Percentiles rank a stretch among this genome's conserved stretches.
Evolutionary conservation across 2,113 vertebrate species (phyloP).

Genomic region (Illadopsis cleaveri): DNA sequence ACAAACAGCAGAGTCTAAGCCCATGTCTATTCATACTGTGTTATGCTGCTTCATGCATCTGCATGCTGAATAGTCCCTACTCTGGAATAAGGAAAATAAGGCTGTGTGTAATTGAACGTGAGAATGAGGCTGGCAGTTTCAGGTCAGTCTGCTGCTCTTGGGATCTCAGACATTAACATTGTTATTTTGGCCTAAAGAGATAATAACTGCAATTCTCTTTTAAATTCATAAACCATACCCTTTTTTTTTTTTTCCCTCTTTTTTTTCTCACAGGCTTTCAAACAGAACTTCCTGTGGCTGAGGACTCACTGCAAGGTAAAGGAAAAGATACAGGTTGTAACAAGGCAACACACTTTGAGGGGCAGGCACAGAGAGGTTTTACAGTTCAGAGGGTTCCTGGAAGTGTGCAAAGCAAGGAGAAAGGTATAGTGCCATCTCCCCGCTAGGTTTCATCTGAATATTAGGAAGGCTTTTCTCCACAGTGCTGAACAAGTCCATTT

Average conservation of each 20-base stretch:
- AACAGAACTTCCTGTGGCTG: neutral
- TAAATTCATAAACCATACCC: neutral
- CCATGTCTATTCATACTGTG: conserved; percentile 34
- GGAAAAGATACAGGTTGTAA: neutral
- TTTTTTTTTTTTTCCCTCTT: neutral
- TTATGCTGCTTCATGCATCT: conserved; percentile 22
- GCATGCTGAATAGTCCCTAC: conserved; percentile 42
- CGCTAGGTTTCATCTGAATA: neutral
- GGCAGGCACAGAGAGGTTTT: neutral
- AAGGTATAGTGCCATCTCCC: neutral
- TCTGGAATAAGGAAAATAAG: conserved; percentile 38
- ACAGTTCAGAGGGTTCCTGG: neutral
- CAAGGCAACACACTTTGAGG: neutral
- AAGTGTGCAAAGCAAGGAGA: neutral
- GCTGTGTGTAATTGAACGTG: neutral
- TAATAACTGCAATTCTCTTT: neutral
- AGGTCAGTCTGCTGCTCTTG: conserved; percentile 12
- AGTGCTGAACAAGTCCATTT: neutral
- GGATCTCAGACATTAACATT: conserved; percentile 13
- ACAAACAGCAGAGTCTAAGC: conserved; percentile 34
- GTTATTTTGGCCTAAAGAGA: conserved; percentile 48
- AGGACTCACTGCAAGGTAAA: conserved; percentile 2
- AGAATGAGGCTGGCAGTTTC: conserved; percentile 24
- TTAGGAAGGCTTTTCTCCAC: neutral
- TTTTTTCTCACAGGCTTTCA: neutral